phyloP scores from a whole-genome alignment of 2,797 vertebrate species.

The Eulemur rubriventer region DNA sequence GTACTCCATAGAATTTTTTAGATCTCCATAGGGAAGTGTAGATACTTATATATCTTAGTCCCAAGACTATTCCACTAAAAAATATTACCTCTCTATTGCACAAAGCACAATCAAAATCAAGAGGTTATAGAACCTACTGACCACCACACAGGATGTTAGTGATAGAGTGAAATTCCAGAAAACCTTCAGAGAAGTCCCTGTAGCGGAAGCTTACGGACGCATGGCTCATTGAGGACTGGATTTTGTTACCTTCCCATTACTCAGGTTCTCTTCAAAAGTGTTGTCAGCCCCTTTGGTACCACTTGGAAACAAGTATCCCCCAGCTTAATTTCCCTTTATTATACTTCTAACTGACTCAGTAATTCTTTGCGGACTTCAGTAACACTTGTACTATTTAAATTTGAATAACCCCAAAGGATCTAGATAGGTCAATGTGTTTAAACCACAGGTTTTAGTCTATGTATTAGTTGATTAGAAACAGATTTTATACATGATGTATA shows the following conservation, averaged over 20 bases:
- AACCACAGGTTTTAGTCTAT: constrained; percentile 71
- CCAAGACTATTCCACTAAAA: neutral
- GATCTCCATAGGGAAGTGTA: neutral
- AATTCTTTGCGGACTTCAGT: constrained; percentile 59
- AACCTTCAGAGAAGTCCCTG: neutral
- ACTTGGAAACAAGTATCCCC: constrained; percentile 23
- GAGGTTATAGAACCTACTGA: neutral
- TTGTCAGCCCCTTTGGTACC: constrained; percentile 30
- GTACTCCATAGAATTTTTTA: neutral
- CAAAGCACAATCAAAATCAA: constrained; percentile 26
- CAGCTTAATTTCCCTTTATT: constrained; percentile 65
- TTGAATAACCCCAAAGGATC: constrained; percentile 66
- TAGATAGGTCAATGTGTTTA: constrained; percentile 76
- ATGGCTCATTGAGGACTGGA: neutral
- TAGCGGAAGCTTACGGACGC: neutral
- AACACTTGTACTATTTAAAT: constrained; percentile 72
- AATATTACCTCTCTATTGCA: neutral
- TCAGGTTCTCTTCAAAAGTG: constrained; percentile 29
- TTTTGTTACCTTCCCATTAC: constrained; percentile 51
- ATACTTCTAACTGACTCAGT: neutral
- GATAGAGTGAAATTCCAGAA: constrained; percentile 40
- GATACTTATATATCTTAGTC: constrained; percentile 16
- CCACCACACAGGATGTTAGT: neutral
- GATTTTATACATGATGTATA: constrained; percentile 70
- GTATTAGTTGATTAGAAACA: constrained; percentile 80